These are phyloP conservation scores for Corella eumyota DNA, from an alignment of 23 tunicate genomes.

Conservation along the genomic window DNA sequence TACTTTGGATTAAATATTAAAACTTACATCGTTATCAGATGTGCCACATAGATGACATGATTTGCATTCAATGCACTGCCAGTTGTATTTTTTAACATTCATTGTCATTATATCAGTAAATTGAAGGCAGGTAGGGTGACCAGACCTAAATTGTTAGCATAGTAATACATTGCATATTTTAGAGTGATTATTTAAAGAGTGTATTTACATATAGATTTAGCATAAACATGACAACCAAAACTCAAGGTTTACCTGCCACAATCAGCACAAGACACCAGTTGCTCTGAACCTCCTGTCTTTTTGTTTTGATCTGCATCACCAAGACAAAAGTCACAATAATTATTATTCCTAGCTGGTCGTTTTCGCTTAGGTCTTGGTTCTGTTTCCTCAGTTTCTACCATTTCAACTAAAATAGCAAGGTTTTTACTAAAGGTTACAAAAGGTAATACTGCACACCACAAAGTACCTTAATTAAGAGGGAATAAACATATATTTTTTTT, in stretches of 20 bases:
- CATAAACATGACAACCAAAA: too few species aligned
- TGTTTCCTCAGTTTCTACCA: slow-evolving; percentile 17
- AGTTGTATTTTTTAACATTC: slow-evolving; percentile 92
- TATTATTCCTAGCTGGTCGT: slow-evolving; percentile 21
- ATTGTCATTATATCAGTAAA: slow-evolving; percentile 93
- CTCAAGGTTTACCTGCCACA: slow-evolving; percentile 39
- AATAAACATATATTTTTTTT: too few species aligned
- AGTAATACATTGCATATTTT: neutral
- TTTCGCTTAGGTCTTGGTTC: slow-evolving; percentile 36
- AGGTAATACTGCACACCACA: too few species aligned
- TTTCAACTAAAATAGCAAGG: slow-evolving; percentile 21
- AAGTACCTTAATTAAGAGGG: too few species aligned
- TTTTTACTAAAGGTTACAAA: neutral
- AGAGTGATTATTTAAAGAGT: too few species aligned
- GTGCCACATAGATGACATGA: slow-evolving; percentile 94
- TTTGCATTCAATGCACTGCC: slow-evolving; percentile 98
- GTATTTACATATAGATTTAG: too few species aligned
- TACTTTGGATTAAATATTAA: too few species aligned
- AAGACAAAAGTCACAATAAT: slow-evolving; percentile 87
- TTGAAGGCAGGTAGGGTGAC: slow-evolving; percentile 88
- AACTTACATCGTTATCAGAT: slow-evolving; percentile 77
- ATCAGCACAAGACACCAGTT: slow-evolving; percentile 84
- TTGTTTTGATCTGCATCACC: slow-evolving; percentile 91
- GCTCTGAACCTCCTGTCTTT: slow-evolving; percentile 80
- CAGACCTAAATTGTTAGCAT: slow-evolving; percentile 24